Evolutionary conservation across 2,888 invertebrate species (phyloP).

Genomic region (Deladenus siricidicola): DNA sequence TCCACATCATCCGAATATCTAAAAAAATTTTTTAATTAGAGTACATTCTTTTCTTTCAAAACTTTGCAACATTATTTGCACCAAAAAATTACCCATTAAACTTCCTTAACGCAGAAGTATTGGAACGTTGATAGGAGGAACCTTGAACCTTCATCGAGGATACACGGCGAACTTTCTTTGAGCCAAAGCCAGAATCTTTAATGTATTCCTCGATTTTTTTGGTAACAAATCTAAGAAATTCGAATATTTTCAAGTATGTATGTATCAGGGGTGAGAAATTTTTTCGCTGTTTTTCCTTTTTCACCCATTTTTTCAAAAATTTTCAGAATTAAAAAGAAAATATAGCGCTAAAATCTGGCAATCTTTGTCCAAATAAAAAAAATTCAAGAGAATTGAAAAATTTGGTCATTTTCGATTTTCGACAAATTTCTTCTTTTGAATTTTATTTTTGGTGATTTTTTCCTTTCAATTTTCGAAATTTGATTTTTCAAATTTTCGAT

Average conservation of each 20-base stretch:
- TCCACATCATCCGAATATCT: neutral
- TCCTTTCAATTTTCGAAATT: no score
- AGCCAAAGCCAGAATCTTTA: neutral
- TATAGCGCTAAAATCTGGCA: neutral
- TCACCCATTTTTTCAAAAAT: no score
- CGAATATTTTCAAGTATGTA: no score
- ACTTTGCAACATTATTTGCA: no score
- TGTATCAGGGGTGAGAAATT: no score
- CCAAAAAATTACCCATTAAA: no score
- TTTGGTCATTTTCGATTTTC: neutral
- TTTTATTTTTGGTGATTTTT: no score
- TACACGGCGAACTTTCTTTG: neutral
- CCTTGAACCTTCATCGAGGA: slow-evolving; percentile 1
- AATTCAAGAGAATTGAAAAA: neutral
- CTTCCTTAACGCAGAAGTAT: no score
- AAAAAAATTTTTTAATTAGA: neutral
- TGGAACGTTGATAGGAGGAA: neutral
- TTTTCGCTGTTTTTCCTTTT: no score
- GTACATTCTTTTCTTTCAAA: neutral
- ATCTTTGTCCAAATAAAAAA: neutral
- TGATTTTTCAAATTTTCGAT: no score
- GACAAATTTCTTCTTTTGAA: no score
- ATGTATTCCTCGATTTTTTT: neutral
- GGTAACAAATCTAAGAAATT: neutral
- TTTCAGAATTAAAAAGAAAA: no score